Evolutionary conservation across 2,797 vertebrate species (phyloP), one percentile per base, ranked within the genome.

Genomic region (Cossypha niveicapilla): DNA sequence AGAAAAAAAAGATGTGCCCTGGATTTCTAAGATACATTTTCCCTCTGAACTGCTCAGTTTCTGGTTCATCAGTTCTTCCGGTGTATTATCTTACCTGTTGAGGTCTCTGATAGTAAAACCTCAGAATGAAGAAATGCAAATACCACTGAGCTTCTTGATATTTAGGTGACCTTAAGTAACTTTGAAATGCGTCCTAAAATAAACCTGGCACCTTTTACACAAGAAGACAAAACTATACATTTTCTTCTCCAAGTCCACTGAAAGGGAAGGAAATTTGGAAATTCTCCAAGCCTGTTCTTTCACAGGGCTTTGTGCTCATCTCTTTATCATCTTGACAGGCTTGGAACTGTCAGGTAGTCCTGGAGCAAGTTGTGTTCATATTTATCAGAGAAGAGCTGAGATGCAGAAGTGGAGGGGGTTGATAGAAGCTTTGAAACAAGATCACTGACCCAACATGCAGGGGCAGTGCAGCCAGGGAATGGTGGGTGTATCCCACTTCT

Each of bases 401-500:
- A 28, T 67, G 32, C 18, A 32, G 71, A 67, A 67, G 13, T 60
- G 16, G 62, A 67, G 23, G 10, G 23, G 8, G 0, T 44, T 74
- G 44, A 18, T 67, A 45, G 32, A 67, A 75, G 32, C 32, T 24
- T 67, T 51, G 53, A 51, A 35, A 24, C 11, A 35, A 17, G 35
- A 17, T 37, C 4, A 2, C 12, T 78, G 66, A 21, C 21, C 7
- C 0, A 0, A 13, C 3, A 4, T 30, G 19, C 24, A 65, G n/a
- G 14, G 57, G 8, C 58, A 27, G 47, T n/a, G 58, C 85, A 91
- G 87, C 60, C 63, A 48, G 47, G 35, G 56, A 54, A 10, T 2
- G 0, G 37, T 35, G 67, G 63, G 47, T 48, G 19, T 12, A 37
- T 45, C 60, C 53, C 2, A 1, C 28, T 88, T 56, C 47, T 86